These are phyloP conservation scores for Hexactinellida sp. DNA, from an alignment of 37 sponge, comb jelly and placozoan species.

Conservation along the genomic window DNA sequence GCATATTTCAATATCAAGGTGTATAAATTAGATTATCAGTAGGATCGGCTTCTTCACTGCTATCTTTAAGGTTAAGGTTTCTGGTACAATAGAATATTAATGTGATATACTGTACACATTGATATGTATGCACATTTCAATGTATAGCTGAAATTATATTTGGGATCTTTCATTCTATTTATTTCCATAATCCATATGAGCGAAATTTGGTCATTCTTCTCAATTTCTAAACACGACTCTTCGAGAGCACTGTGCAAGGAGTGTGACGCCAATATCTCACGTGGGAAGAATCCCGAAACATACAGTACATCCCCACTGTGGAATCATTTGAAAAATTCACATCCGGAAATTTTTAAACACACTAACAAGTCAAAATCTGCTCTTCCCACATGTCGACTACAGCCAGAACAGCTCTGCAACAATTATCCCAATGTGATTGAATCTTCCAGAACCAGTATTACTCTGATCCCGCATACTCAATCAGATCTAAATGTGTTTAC, in stretches of 20 bases:
- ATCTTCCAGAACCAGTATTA: neutral
- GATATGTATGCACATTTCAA: neutral
- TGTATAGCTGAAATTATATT: neutral
- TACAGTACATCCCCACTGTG: neutral
- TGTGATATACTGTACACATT: no score
- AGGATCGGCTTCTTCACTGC: neutral
- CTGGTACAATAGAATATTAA: neutral
- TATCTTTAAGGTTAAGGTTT: no score
- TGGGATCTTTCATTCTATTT: neutral
- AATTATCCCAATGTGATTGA: neutral
- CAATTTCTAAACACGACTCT: neutral
- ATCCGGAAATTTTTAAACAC: neutral
- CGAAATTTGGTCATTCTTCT: neutral
- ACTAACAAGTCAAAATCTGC: neutral
- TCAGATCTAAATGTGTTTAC: no score
- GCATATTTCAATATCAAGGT: neutral
- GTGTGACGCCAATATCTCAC: neutral
- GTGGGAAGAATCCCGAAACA: neutral
- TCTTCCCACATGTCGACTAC: neutral
- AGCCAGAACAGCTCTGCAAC: neutral
- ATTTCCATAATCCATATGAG: neutral
- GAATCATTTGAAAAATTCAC: neutral
- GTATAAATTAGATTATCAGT: constrained; percentile 14
- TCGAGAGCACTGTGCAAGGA: neutral
- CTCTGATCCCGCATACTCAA: neutral